Conservation (phyloP, 2,888 invertebrate species). For the Thalpophila matura region DNA sequence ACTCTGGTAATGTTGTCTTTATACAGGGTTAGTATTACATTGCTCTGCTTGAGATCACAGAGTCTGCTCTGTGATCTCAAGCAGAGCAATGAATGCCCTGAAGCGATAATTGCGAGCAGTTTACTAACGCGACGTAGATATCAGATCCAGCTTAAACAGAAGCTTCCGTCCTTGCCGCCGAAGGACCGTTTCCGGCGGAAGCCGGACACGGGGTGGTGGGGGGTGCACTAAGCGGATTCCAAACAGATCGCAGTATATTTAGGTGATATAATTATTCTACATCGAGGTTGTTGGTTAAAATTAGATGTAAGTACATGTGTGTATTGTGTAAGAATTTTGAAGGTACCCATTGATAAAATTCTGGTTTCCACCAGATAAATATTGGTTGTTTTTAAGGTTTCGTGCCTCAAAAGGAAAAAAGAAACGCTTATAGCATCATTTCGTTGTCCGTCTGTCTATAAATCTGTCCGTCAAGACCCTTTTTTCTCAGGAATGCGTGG, state of each 20-base stretch:
- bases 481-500: too few species aligned
- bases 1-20: too few species aligned
- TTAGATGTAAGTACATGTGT: neutral
- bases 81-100: slow-evolving; percentile 43
- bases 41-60: slow-evolving; percentile 21
- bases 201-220: slow-evolving; percentile 66
- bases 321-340: neutral
- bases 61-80: slow-evolving; percentile 4
- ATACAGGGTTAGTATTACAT: too few species aligned
- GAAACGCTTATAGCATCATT: too few species aligned
- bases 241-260: slow-evolving; percentile 69
- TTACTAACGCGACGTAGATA: slow-evolving; percentile 64
- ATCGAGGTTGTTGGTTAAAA: slow-evolving; percentile 18
- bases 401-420: too few species aligned
- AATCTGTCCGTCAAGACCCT: too few species aligned
- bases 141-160: slow-evolving; percentile 76
- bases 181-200: slow-evolving; percentile 80
- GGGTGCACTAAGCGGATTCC: slow-evolving; percentile 69
- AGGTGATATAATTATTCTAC: slow-evolving; percentile 62
- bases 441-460: too few species aligned
- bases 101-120: slow-evolving; percentile 71
- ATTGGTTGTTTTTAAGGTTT: too few species aligned
- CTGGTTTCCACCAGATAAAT: too few species aligned
- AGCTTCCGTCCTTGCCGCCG: slow-evolving; percentile 74
- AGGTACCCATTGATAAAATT: too few species aligned